These are phyloP conservation scores for Acipenser oxyrinchus DNA, from an alignment of 2,797 vertebrate genomes.

Conservation along the genomic window DNA sequence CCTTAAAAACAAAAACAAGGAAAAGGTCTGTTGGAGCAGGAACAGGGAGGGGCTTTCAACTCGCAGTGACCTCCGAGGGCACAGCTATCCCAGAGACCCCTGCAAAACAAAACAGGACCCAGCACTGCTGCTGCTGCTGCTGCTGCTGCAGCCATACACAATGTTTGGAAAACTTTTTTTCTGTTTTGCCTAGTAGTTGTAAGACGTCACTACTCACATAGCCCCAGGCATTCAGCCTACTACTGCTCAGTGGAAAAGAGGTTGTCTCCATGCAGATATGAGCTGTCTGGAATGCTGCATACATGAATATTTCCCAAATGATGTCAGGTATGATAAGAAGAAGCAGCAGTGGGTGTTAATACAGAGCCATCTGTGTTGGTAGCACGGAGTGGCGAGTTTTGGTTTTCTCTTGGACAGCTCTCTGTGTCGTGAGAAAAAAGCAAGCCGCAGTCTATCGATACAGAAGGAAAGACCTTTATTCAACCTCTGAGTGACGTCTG, in stretches of 20 bases:
- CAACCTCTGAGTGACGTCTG: no score
- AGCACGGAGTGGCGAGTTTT: background rate
- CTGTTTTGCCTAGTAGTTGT: slow-evolving; percentile 28
- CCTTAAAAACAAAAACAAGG: slow-evolving; percentile 8
- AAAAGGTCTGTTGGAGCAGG: slow-evolving; percentile 63
- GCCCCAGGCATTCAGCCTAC: background rate
- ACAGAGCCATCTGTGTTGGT: background rate
- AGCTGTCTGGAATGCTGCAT: slow-evolving; percentile 65
- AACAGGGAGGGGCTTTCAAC: slow-evolving; percentile 58
- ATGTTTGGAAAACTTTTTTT: background rate
- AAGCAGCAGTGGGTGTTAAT: slow-evolving; percentile 27
- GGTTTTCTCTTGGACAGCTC: no score
- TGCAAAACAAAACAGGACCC: slow-evolving; percentile 55
- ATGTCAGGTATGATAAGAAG: slow-evolving; percentile 42
- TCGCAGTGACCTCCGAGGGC: slow-evolving; percentile 54
- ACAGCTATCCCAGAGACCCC: slow-evolving; percentile 65
- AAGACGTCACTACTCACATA: background rate
- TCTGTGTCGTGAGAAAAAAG: no score
- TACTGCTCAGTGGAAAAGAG: slow-evolving; percentile 16
- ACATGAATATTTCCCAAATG: slow-evolving; percentile 50
- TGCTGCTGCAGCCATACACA: slow-evolving; percentile 7
- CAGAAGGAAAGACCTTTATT: no score
- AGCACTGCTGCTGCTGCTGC: slow-evolving; percentile 49
- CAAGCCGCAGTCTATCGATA: no score
- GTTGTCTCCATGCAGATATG: slow-evolving; percentile 47